phyloP scores from a whole-genome alignment of 1,140 invertebrate genomes.

The Holotrichia oblita region DNA sequence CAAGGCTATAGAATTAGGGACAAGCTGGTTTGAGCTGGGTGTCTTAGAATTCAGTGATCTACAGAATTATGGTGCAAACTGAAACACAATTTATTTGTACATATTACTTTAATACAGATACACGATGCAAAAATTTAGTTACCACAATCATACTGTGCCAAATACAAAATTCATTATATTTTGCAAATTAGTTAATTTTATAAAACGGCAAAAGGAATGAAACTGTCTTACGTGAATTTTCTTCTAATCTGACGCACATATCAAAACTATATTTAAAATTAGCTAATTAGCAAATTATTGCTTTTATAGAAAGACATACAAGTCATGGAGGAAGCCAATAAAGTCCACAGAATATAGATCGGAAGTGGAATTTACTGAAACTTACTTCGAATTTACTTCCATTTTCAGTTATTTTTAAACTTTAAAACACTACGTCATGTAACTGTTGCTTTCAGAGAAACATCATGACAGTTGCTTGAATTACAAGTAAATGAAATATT shows the following conservation, averaged over 20 bases:
- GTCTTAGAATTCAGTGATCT: slow-evolving; percentile 50
- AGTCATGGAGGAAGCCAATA: not conserved
- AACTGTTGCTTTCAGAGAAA: no score
- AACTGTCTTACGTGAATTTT: not conserved
- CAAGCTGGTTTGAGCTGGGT: slow-evolving; percentile 64
- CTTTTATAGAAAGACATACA: not conserved
- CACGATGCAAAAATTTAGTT: slow-evolving; percentile 43
- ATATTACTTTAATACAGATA: slow-evolving; percentile 15
- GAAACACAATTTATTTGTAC: slow-evolving; percentile 22
- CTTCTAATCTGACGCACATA: not conserved
- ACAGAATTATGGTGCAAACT: slow-evolving; percentile 39
- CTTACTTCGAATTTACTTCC: no score
- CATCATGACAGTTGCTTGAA: no score
- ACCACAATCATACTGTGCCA: slow-evolving; percentile 7
- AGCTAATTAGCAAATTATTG: not conserved
- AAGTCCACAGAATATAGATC: no score
- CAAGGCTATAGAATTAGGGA: slow-evolving; percentile 35
- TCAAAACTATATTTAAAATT: not conserved
- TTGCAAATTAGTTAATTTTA: slow-evolving; percentile 1
- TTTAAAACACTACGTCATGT: no score
- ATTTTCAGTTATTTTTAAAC: no score
- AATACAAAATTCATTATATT: not conserved
- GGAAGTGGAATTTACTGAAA: no score
- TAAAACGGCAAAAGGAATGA: not conserved
- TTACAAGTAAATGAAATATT: no score